These are phyloP conservation scores for Chelonia mydas DNA, from an alignment of 2,797 vertebrate genomes.

Conservation along the genomic window DNA sequence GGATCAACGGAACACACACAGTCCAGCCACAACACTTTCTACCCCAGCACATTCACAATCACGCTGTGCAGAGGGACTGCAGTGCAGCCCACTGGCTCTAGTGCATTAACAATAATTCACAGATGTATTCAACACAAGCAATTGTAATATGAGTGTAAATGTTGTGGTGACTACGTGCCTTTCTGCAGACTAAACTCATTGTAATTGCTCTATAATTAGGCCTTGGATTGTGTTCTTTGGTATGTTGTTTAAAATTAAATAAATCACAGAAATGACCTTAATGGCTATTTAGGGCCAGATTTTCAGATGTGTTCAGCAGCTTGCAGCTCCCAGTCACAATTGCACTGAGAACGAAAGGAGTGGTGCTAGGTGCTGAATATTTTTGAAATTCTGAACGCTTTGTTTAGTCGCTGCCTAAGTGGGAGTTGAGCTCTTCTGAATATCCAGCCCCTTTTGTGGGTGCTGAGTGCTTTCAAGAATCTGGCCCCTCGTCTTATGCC, in stretches of 20 bases:
- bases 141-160: background rate
- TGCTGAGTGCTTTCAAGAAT: background rate
- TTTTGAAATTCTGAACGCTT: background rate
- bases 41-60: background rate
- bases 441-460: background rate
- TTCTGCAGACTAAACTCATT: background rate
- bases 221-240: conserved; percentile 12
- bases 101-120: background rate
- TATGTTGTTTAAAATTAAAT: background rate
- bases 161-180: background rate
- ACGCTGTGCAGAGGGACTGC: background rate
- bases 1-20: background rate
- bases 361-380: background rate
- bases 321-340: background rate
- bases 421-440: background rate
- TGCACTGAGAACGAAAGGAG: background rate
- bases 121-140: conserved; percentile 12
- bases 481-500: background rate
- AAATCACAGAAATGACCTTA: background rate
- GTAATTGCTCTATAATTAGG: background rate
- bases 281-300: background rate
- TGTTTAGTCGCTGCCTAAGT: background rate
- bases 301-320: background rate
- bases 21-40: background rate
- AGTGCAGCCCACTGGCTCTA: background rate